Evolutionary conservation across 2,888 invertebrate species (phyloP), one percentile per base, ranked within the genome.

Genomic region (Flabesymbios commensalis): DNA sequence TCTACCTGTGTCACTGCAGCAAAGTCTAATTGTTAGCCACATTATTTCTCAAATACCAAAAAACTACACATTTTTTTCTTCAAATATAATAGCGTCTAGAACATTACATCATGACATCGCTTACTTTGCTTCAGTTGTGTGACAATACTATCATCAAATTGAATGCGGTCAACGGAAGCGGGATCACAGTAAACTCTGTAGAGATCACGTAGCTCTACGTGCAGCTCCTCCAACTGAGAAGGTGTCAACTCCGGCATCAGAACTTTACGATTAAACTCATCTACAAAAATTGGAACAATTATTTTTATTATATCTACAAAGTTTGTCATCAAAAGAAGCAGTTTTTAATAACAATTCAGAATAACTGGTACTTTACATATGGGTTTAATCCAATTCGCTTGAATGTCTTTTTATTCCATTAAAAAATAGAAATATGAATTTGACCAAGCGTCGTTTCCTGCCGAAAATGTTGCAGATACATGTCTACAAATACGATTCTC

Each of bases 261-360:
- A 64, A 93, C 87, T 71, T 89, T 88, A 36, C 87, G 88, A 83
- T 92, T 93, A 74, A 93, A 90, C 75, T 90, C 89, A 83, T 92
- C 92, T 91, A 83, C 17, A 71, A 72, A 45, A 53, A 3, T 3
- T n/a, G n/a, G n/a, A n/a, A n/a, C n/a, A n/a, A n/a, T n/a, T n/a
- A n/a, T n/a, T n/a, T n/a, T n/a, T n/a, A n/a, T n/a, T n/a, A n/a
- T 10, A 31, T n/a, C 22, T n/a, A n/a, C n/a, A n/a, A n/a, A n/a
- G n/a, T n/a, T n/a, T n/a, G n/a, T n/a, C n/a, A n/a, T n/a, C n/a
- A n/a, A n/a, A n/a, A n/a, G n/a, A n/a, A n/a, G n/a, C n/a, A n/a
- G n/a, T n/a, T n/a, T n/a, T n/a, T n/a, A n/a, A n/a, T n/a, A n/a
- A n/a, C n/a, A n/a, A n/a, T n/a, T n/a, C n/a, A n/a, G n/a, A n/a